These are phyloP conservation scores for Osedax frankpressi DNA, from an alignment of 2,888 invertebrate species.

Conservation along the genomic window DNA sequence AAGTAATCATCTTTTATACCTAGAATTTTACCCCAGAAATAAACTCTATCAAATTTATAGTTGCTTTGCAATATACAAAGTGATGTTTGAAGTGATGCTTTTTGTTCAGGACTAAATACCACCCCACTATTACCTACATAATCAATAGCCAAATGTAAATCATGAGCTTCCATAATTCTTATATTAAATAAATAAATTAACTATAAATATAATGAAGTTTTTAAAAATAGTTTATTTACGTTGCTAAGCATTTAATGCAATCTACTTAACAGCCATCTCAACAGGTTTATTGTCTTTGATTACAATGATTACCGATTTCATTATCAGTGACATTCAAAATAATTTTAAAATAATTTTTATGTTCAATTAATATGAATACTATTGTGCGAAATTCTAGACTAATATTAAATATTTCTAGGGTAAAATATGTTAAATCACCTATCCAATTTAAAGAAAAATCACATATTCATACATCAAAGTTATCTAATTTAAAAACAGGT, in stretches of 20 bases:
- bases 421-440: no score
- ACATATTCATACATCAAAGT: no score
- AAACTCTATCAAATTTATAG: conserved; percentile 67
- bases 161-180: conserved; percentile 51
- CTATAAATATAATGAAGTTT: neutral
- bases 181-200: neutral
- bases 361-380: no score
- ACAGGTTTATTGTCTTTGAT: no score
- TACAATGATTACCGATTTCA: no score
- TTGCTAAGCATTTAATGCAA: neutral
- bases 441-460: no score
- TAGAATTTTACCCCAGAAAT: conserved; percentile 73
- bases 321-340: no score
- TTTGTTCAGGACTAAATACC: conserved; percentile 61
- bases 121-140: conserved; percentile 56
- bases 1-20: conserved; percentile 68
- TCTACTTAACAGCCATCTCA: no score
- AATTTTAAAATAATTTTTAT: no score
- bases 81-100: conserved; percentile 59
- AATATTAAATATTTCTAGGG: no score
- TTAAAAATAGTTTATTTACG: neutral
- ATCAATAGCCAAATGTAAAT: conserved; percentile 51
- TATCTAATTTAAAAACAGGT: no score
- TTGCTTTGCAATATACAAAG: conserved; percentile 66
- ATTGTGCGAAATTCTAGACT: no score